These are phyloP conservation scores for Melanchra persicariae DNA, from an alignment of 2,888 invertebrate genomes.

Conservation along the genomic window DNA sequence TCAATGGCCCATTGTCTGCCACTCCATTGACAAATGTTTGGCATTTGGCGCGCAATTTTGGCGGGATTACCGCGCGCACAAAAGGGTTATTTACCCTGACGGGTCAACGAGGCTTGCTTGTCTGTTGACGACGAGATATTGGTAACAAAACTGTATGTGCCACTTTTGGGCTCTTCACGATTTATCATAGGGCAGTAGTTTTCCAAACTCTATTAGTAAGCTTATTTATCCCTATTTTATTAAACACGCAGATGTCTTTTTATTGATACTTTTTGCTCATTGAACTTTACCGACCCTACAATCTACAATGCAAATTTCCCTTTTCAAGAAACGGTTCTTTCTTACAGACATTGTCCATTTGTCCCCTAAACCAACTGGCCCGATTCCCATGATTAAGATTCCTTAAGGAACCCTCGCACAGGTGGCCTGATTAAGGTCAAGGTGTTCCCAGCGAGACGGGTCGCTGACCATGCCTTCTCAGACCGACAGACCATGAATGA, in stretches of 20 bases:
- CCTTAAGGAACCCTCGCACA: slow-evolving; percentile 83
- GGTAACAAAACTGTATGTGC: slow-evolving; percentile 34
- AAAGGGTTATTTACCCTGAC: slow-evolving; percentile 81
- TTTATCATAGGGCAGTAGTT: slow-evolving; percentile 20
- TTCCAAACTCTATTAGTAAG: slow-evolving; percentile 1
- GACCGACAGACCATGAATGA: slow-evolving; percentile 80
- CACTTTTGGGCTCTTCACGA: slow-evolving; percentile 37
- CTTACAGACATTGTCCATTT: slow-evolving; percentile 60
- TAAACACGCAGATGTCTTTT: slow-evolving; percentile 26
- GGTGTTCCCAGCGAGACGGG: slow-evolving; percentile 86
- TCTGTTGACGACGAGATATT: slow-evolving; percentile 57
- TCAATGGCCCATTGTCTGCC: slow-evolving; percentile 85
- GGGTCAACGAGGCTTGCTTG: slow-evolving; percentile 66
- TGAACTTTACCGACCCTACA: slow-evolving; percentile 26
- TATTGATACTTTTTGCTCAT: neutral
- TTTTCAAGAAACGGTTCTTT: slow-evolving; percentile 38
- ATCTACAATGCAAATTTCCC: slow-evolving; percentile 53
- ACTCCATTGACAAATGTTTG: slow-evolving; percentile 86
- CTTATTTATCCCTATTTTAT: slow-evolving; percentile 1
- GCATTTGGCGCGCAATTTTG: slow-evolving; percentile 86
- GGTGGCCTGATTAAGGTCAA: slow-evolving; percentile 89
- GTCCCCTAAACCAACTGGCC: slow-evolving; percentile 68
- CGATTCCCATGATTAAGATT: slow-evolving; percentile 88
- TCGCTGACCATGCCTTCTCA: slow-evolving; percentile 79
- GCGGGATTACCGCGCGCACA: slow-evolving; percentile 74